phyloP scores from a whole-genome alignment of 2,113 vertebrate genomes.

The Xyrauchen texanus region DNA sequence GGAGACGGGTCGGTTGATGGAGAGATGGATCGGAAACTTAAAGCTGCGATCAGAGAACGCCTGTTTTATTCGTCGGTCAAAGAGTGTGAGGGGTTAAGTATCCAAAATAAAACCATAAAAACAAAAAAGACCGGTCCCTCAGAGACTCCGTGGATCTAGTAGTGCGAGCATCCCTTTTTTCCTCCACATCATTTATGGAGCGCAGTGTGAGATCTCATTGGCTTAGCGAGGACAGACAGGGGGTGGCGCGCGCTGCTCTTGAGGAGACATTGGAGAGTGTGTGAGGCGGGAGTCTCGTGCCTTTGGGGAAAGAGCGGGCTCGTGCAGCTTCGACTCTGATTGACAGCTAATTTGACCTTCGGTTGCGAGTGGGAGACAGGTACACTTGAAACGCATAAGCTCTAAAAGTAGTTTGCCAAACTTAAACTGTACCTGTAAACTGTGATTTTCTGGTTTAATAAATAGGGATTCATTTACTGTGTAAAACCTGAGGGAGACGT shows the following conservation, averaged over 20 bases:
- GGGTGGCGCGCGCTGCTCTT: slow-evolving; percentile 60
- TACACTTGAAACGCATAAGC: background rate
- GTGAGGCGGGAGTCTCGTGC: slow-evolving; percentile 57
- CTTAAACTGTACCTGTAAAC: background rate
- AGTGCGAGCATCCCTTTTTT: slow-evolving; percentile 74
- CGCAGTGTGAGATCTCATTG: slow-evolving; percentile 84
- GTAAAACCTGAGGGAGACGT: background rate
- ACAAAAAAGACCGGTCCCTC: slow-evolving; percentile 47
- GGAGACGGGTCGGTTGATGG: slow-evolving; percentile 52
- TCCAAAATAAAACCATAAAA: slow-evolving; percentile 66
- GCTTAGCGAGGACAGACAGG: slow-evolving; percentile 65
- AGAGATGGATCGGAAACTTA: slow-evolving; percentile 27
- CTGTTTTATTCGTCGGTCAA: background rate
- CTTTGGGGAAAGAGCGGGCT: slow-evolving; percentile 59
- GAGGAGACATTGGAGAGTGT: slow-evolving; percentile 37
- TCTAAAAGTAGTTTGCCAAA: background rate
- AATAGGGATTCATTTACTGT: background rate
- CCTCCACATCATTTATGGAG: slow-evolving; percentile 81
- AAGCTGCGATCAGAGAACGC: slow-evolving; percentile 21
- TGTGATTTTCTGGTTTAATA: background rate
- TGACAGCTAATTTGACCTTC: slow-evolving; percentile 30
- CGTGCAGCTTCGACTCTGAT: background rate
- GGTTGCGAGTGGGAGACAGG: slow-evolving; percentile 7
- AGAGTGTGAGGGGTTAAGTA: slow-evolving; percentile 51
- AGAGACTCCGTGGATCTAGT: slow-evolving; percentile 39